phyloP scores from a whole-genome alignment of 2,888 invertebrate genomes.

The Eretmocerus hayati region DNA sequence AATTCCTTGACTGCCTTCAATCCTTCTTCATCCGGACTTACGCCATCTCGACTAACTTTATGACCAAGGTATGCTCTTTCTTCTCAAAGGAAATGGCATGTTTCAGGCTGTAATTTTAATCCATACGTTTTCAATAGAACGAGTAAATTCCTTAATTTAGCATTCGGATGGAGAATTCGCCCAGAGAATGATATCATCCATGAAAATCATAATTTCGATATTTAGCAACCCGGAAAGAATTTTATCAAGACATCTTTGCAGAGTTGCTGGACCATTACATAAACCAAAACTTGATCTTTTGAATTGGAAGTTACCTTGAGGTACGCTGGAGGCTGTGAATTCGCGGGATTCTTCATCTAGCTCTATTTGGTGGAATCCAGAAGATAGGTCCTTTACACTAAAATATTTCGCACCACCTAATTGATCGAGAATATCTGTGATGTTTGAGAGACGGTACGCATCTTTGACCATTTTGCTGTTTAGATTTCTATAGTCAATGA shows the following conservation, averaged over 20 bases:
- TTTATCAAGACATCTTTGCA: neutral
- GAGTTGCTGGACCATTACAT: neutral
- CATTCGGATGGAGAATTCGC: neutral
- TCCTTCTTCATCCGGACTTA: neutral
- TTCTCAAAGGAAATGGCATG: neutral
- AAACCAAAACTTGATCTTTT: neutral
- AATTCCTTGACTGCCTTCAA: neutral
- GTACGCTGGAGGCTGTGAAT: neutral
- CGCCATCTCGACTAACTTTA: neutral
- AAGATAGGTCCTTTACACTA: neutral
- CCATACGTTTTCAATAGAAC: neutral
- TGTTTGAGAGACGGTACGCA: neutral
- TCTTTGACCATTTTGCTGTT: neutral
- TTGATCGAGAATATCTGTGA: neutral
- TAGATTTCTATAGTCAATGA: neutral
- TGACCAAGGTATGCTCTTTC: conserved; percentile 2
- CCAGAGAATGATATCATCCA: neutral
- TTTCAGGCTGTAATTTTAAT: conserved; percentile 1
- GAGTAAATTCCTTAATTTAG: neutral
- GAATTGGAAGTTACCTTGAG: neutral
- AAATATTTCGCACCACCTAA: neutral
- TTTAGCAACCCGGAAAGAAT: neutral
- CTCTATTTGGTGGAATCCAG: neutral
- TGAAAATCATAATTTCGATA: neutral
- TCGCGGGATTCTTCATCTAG: neutral